Evolutionary conservation across 2,888 invertebrate species (phyloP).

Genomic region (Pristionchus entomophagus): DNA sequence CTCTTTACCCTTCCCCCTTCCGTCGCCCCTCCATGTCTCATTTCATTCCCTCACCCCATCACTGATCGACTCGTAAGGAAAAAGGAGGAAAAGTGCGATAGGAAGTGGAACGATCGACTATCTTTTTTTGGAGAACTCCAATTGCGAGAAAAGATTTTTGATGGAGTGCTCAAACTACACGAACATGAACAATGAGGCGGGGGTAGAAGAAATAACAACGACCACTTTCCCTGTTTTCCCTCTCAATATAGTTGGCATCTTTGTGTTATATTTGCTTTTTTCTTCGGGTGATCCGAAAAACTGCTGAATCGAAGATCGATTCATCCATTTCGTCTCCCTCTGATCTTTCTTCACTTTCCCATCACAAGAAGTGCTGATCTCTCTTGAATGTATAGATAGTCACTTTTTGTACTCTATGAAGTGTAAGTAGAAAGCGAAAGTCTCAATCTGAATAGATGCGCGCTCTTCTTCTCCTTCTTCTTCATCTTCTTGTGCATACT

Average conservation of each 20-base stretch:
- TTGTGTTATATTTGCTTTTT: background rate
- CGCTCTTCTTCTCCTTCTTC: background rate
- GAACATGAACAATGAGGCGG: background rate
- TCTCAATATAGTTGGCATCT: constrained; percentile 24
- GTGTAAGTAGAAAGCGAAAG: constrained; percentile 41
- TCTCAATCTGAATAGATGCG: constrained; percentile 18
- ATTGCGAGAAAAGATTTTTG: background rate
- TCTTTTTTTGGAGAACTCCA: background rate
- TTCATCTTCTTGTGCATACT: background rate
- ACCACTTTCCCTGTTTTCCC: background rate
- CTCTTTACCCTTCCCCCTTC: constrained; percentile 29
- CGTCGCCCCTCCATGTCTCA: constrained; percentile 13
- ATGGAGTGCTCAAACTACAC: background rate
- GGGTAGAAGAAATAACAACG: background rate
- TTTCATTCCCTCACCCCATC: constrained; percentile 24
- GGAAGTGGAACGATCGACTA: constrained; percentile 8
- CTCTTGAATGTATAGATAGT: constrained; percentile 18
- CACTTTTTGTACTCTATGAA: constrained; percentile 38
- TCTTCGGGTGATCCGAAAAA: background rate
- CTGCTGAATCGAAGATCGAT: background rate
- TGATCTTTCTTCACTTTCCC: constrained; percentile 10
- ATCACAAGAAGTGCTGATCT: constrained; percentile 36
- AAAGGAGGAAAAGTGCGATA: too few species aligned
- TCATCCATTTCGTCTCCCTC: background rate
- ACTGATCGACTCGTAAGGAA: background rate